A percentile compares a stretch with the other conserved stretches of the same genome.
phyloP scores from a whole-genome alignment of 2,113 vertebrate genomes.

The Nerophis ophidion region DNA sequence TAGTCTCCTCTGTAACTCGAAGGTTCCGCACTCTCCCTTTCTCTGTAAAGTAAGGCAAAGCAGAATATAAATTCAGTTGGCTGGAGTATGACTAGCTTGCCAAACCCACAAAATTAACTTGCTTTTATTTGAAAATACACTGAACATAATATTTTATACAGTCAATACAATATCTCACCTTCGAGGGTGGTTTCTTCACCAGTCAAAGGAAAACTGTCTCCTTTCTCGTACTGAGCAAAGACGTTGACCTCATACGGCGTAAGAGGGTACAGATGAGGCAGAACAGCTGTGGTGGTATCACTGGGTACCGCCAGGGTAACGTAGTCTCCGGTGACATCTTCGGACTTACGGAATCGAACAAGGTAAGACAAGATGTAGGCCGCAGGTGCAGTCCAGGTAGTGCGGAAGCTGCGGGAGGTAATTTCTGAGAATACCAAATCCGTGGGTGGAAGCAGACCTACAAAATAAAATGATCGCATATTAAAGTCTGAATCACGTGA shows the following conservation, averaged over 20 bases:
- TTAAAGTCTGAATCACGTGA: background rate
- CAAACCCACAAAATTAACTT: background rate
- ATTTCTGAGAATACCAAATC: conserved; percentile 84
- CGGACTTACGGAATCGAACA: conserved; percentile 82
- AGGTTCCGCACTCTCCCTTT: conserved; percentile 83
- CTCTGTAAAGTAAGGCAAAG: conserved; percentile 67
- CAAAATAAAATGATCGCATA: conserved; percentile 21
- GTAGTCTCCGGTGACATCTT: conserved; percentile 75
- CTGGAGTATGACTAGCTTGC: background rate
- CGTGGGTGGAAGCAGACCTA: conserved; percentile 81
- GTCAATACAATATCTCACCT: conserved; percentile 64
- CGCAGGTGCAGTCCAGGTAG: conserved; percentile 79
- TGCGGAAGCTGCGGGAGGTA: conserved; percentile 89
- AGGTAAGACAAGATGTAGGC: conserved; percentile 80
- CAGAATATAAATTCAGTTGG: background rate
- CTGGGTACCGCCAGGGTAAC: conserved; percentile 79
- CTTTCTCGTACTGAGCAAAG: conserved; percentile 87
- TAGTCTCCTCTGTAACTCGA: conserved; percentile 87
- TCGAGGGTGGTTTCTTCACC: conserved; percentile 91
- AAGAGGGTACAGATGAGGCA: conserved; percentile 81
- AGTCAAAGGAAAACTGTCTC: conserved; percentile 82
- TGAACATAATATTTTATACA: background rate
- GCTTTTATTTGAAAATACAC: background rate
- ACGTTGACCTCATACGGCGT: conserved; percentile 88
- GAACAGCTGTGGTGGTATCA: conserved; percentile 72